Base-by-base conservation (phyloP, 2,113 vertebrate genomes). In the Conger conger region DNA sequence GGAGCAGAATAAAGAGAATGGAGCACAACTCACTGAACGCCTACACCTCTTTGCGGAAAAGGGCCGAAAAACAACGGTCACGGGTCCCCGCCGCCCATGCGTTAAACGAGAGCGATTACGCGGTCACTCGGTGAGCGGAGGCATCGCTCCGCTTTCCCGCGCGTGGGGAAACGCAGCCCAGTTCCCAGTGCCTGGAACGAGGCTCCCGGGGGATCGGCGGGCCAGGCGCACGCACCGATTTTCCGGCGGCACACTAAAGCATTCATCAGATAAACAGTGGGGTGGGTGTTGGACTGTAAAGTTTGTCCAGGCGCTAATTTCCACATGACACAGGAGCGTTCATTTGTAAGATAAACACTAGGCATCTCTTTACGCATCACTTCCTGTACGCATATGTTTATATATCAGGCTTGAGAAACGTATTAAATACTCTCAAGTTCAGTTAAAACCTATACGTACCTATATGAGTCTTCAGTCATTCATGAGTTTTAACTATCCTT, bases 311-410 rank as follows among this genome's bases (percentile, higher is more conserved):
- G 82, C 83, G 86, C 88, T 87, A n/a, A 82, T 89, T 89, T 87
- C 82, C 85, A 88, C 87, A 86, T 87, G 89, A 87, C 87, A 87
- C 86, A 87, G 85, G 88, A 88, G 89, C 86, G 83, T 85, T 90
- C 85, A 87, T 87, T 90, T 87, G 88, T 86, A 83, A 85, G 83
- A 87, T 90, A 88, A 88, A 86, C 89, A 90, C 88, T 88, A 86
- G 86, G 82, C 81, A 40, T 79, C 35, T 79, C 50, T 85, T 88
- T 33, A 73, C 13, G 68, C 30, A 30, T 85, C 86, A 88, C 88
- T 90, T 84, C 80, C 86, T 87, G 83, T 87, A 87, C 27, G 54
- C 87, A 84, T 60, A 57, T 81, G 81, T 89, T 87, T 87, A 89
- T 86, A 84, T 89, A 88, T 83, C 86, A 87, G 86, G 86, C 86